Evolutionary conservation across 2,888 invertebrate genomes (phyloP), one percentile per base, ranked within the genome.

Genomic region (Volucella inanis): DNA sequence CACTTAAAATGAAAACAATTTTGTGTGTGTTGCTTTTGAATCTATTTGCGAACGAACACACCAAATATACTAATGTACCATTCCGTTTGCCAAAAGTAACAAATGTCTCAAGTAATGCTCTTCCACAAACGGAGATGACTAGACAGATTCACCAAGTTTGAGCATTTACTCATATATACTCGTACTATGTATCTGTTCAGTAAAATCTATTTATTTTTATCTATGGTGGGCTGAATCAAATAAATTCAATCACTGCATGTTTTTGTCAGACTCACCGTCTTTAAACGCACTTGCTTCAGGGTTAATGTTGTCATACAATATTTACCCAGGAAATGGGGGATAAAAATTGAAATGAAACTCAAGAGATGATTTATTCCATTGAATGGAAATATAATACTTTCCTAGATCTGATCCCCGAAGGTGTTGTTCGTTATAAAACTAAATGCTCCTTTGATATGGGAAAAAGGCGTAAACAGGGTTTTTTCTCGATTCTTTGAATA

Each of bases 361-460:
- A 31, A 31, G 31, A 45, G 18, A 61, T 43, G 59, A 61, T 61
- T 61, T 61, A 61, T 61, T 43, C 39, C 43, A 8, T 14, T 14
- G 43, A 43, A 43, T 18, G 15, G 57, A 15, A 15, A 43, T 59
- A 41, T 18, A 15, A 43, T 59, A 41, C 43, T 43, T 18, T 15
- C 18, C 41, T 22, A 14, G 12, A 43, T 18, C 43, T 18, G 18
- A 61, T 61, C 59, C 59, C 59, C 59, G 22, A 22, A 61, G 59
- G 59, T 61, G 14, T 43, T 18, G 43, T 61, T 61, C 59, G 59
- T 61, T 61, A 45, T 43, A 45, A 18, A 61, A 10, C 43, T 14
- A 9, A 57, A 39, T 57, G 8, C 22, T 6, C 11, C 22, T 45
- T 61, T 45, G 43, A 61, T 61, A 14, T 61, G 12, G 18, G n/a